These are phyloP conservation scores for Toxostoma redivivum DNA, from an alignment of 2,113 vertebrate genomes.

Conservation along the genomic window DNA sequence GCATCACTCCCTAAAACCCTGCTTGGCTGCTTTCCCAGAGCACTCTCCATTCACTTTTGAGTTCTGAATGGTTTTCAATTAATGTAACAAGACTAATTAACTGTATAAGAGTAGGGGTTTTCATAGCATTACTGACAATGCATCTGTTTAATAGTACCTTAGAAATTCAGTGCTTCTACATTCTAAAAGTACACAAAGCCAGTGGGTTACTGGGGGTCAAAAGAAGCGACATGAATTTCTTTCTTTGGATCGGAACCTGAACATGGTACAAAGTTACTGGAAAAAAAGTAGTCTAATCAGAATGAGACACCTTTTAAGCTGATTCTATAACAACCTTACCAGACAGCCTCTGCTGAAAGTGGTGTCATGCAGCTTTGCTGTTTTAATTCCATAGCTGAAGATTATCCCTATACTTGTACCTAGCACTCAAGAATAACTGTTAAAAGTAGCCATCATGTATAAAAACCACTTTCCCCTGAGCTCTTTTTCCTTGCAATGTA, in stretches of 20 bases:
- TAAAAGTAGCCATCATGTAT: neutral
- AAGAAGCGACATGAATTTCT: neutral
- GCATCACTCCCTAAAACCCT: neutral
- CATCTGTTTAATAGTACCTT: constrained; percentile 6
- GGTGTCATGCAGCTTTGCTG: neutral
- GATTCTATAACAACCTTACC: neutral
- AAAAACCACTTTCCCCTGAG: neutral
- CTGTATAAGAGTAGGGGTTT: constrained; percentile 30
- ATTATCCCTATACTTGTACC: neutral
- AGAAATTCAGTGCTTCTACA: neutral
- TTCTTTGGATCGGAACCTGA: constrained; percentile 21
- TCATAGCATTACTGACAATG: neutral
- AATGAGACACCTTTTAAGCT: neutral
- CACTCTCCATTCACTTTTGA: neutral
- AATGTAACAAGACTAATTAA: constrained; percentile 59
- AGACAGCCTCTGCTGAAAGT: neutral
- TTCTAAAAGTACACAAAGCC: neutral
- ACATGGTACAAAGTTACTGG: constrained; percentile 4
- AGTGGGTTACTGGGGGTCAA: neutral
- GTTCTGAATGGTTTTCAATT: constrained; percentile 44
- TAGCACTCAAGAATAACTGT: neutral
- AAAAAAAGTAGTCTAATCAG: neutral
- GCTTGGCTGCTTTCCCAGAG: neutral
- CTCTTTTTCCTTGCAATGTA: neutral
- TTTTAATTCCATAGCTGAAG: neutral